Evolutionary conservation across 2,888 invertebrate species (phyloP), one percentile per base, ranked within the genome.

Genomic region (Leuctra nigra): DNA sequence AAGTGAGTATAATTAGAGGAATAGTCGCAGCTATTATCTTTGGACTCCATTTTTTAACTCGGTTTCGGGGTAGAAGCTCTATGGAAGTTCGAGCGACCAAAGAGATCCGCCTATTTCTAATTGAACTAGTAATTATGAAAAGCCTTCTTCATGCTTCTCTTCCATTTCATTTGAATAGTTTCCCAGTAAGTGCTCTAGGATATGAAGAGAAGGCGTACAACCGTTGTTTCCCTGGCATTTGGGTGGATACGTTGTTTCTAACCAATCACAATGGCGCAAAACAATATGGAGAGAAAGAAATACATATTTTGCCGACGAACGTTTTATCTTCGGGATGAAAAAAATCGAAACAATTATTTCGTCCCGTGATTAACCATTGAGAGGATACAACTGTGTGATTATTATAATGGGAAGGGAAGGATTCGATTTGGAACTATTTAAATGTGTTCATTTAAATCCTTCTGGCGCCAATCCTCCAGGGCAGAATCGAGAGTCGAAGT

Each of bases 401-500:
- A 50, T 50, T 33, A 20, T 50, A 50, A 50, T 50, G 20, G 50
- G 48, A 18, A 50, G 50, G 50, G 35, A 18, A 41, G 41, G 41
- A 41, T 41, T 41, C 41, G 41, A 41, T 41, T 41, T 33, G 50
- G 36, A 35, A 50, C 33, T 48, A 50, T 50, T 50, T 50, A 50
- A 50, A 50, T 50, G 33, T 50, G 4, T 50, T 50, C 50, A 33
- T 35, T 35, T 44, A 4, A 33, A 20, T 35, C 50, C 50, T 18
- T 16, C 14, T 16, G 50, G 50, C 50, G 50, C 50, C 50, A n/a
- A 9, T 18, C 35, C 50, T n/a, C 33, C 35, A 14, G 50, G 44
- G 20, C 25, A 14, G 11, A 47, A 23, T 4, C 48, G 2, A 11
- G 6, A 33, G 33, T 35, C 6, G 6, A 20, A 20, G 25, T 11